A percentile compares a stretch with the other conserved stretches of the same genome.
Conservation (phyloP, 2,888 invertebrate species). For the Epinotia nisella region DNA sequence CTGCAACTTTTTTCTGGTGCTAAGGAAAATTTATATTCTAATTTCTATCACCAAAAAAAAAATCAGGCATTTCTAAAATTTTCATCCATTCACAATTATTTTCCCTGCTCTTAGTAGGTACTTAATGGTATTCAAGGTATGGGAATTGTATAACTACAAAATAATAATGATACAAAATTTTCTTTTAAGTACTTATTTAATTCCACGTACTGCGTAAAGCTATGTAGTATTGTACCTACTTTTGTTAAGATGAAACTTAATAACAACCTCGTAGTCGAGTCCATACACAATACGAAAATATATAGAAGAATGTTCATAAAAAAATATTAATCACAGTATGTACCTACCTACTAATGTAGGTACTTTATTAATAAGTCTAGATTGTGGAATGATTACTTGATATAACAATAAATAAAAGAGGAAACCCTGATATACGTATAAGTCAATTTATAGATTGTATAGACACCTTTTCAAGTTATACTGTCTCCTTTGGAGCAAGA, state of each 20-base stretch:
- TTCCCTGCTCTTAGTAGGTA: too few relatives aligned
- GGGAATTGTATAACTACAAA: background rate
- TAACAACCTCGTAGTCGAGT: slow-evolving; percentile 63
- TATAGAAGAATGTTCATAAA: slow-evolving; percentile 57
- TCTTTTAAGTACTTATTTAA: slow-evolving; percentile 53
- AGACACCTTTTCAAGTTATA: slow-evolving; percentile 58
- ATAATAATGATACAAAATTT: slow-evolving; percentile 30
- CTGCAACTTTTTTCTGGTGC: too few relatives aligned
- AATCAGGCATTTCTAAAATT: too few relatives aligned
- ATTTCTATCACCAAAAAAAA: too few relatives aligned
- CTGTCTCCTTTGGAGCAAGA: slow-evolving; percentile 61
- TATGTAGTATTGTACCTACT: slow-evolving; percentile 55
- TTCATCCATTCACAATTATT: too few relatives aligned
- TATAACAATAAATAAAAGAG: slow-evolving; percentile 58
- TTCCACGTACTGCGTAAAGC: slow-evolving; percentile 77
- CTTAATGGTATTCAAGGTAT: too few relatives aligned
- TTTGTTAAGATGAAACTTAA: slow-evolving; percentile 68
- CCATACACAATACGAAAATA: slow-evolving; percentile 69
- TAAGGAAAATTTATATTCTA: too few relatives aligned
- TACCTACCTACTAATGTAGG: slow-evolving; percentile 66
- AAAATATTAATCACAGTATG: slow-evolving; percentile 78
- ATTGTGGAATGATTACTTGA: slow-evolving; percentile 75
- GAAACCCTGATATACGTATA: slow-evolving; percentile 56
- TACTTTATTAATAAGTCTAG: slow-evolving; percentile 51
- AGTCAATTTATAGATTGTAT: slow-evolving; percentile 51